phyloP scores from a whole-genome alignment of 2,888 invertebrate genomes.

The Pyrrhosoma nymphula region DNA sequence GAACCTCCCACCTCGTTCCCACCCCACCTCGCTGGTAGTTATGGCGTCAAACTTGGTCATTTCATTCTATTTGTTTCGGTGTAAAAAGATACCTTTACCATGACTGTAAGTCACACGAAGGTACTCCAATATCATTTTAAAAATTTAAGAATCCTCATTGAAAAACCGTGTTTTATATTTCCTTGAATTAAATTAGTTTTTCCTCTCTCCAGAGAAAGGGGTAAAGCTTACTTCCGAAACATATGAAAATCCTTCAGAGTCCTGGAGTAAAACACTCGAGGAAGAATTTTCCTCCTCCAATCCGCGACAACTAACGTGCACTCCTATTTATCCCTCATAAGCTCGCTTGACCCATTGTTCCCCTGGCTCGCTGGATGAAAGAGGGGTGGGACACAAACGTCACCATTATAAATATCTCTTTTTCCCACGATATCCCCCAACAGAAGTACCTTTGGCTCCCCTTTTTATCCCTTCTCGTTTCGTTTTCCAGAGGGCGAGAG shows the following conservation, averaged over 20 bases:
- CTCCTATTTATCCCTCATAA: neutral
- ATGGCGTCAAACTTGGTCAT: no score
- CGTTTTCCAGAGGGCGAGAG: neutral
- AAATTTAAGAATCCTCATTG: no score
- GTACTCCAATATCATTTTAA: no score
- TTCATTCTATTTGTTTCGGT: no score
- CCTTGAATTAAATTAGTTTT: no score
- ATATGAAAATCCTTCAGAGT: neutral
- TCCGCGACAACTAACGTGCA: neutral
- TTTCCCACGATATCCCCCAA: neutral
- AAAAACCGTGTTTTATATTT: no score
- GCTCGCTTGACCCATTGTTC: neutral
- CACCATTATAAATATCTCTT: constrained; percentile 59
- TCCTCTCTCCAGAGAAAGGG: neutral
- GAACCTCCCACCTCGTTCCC: no score
- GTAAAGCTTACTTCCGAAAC: neutral
- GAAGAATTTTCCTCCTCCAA: neutral
- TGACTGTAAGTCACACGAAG: no score
- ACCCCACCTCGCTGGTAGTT: no score
- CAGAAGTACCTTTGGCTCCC: neutral
- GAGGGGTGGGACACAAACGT: neutral
- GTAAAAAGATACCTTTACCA: no score
- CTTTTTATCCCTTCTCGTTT: neutral
- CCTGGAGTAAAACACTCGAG: neutral
- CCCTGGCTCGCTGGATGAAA: neutral